Base-by-base conservation (phyloP, 2,113 vertebrate species). In the Pangasianodon gigas region DNA sequence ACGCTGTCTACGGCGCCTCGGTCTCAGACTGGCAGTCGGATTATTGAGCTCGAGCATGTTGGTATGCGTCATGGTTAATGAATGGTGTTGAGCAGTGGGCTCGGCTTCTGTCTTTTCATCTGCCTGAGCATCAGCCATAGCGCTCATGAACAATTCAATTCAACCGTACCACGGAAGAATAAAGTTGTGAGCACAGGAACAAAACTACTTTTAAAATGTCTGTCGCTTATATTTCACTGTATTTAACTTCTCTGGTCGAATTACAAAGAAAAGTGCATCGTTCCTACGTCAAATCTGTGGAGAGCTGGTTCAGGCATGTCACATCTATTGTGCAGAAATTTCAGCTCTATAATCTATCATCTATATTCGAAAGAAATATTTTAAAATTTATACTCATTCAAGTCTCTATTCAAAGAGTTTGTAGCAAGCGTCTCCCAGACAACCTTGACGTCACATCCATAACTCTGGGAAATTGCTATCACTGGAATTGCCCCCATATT, bases 51-150 rank as follows among this genome's bases (percentile, higher is more conserved):
- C 84, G 44, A 32, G 56, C 65, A 67, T n/a, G 37, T 32, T 51
- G 87, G 75, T 84, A 48, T 89, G 84, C 69, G 58, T 91, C 21
- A n/a, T 56, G 84, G 84, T 56, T 91, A 90, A 88, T 89, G 71
- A 90, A 62, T 88, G 88, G 89, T 92, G 93, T 92, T 94, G 91
- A 94, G 91, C 93, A 86, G 93, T 95, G 94, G 90, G 94, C 93
- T 93, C 90, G 79, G 84, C 87, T 92, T 93, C 52, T 86, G 87
- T 82, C 81, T 86, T 51, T 84, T 75, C 58, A 85, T 81, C 79
- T 89, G 90, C 83, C 29, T 88, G 32, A 84, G 32, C 32, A 10
- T 60, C 19, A 84, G 54, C 4, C 71, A 4, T 44, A 75, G 37
- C 21, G 6, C 71, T 44, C 41, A 24, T 4, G 19, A 18, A 7